phyloP scores from a whole-genome alignment of 2,797 vertebrate genomes.

The Chaenodraco wilsoni region DNA sequence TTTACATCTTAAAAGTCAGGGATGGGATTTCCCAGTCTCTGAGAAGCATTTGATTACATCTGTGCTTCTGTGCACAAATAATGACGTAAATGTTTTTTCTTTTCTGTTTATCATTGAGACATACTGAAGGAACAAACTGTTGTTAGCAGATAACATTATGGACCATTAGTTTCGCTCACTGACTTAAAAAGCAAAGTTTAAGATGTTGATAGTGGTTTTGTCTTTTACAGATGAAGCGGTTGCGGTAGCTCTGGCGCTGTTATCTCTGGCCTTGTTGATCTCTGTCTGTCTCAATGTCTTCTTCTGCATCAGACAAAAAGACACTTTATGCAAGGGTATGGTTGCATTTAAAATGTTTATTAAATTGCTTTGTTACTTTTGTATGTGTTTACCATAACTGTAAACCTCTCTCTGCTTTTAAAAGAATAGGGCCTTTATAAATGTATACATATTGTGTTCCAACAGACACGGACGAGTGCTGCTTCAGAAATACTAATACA shows the following conservation, averaged over 20 bases:
- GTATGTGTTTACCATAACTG: neutral
- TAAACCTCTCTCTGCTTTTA: constrained; percentile 1
- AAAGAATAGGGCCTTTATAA: neutral
- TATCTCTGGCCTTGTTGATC: constrained; percentile 65
- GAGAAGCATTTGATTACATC: neutral
- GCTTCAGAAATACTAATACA: constrained; percentile 25
- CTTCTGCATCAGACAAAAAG: constrained; percentile 61
- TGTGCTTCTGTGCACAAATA: neutral
- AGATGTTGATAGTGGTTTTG: neutral
- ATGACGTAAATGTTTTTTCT: neutral
- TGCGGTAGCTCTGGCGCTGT: no score
- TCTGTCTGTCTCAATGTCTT: constrained; percentile 76
- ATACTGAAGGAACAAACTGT: neutral
- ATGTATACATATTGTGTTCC: constrained; percentile 26
- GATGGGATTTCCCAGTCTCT: neutral
- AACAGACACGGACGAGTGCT: constrained; percentile 42
- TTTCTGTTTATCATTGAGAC: constrained; percentile 13
- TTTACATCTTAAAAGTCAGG: neutral
- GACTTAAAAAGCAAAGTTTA: neutral
- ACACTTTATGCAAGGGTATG: constrained; percentile 61
- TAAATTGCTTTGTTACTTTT: neutral
- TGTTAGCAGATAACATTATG: neutral
- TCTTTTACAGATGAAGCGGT: neutral
- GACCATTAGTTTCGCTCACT: neutral
- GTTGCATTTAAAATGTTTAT: neutral